Percentiles rank a stretch among this genome's conserved stretches.
These are phyloP conservation scores for Colletes gigas DNA, from an alignment of 1,140 invertebrate species.

Conservation along the genomic window DNA sequence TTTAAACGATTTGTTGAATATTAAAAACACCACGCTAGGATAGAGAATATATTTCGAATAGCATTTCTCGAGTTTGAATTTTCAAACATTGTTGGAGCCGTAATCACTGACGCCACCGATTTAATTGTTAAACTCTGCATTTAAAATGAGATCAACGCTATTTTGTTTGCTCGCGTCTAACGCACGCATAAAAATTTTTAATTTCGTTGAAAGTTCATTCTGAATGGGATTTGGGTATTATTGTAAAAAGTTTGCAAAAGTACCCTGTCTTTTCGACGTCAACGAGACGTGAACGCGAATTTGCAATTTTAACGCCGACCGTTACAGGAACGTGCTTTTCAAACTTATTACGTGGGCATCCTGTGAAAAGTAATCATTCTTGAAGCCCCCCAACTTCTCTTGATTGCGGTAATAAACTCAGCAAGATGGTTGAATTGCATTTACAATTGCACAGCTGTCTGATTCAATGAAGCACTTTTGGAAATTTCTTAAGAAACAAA, in stretches of 20 bases:
- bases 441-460: background rate
- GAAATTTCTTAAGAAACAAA: background rate
- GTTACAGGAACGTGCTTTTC: constrained; percentile 30
- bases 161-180: too few species aligned
- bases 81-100: too few species aligned
- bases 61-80: too few species aligned
- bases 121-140: too few species aligned
- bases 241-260: background rate
- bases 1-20: too few species aligned
- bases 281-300: constrained; percentile 23
- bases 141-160: too few species aligned
- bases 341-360: background rate
- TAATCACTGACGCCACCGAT: too few species aligned
- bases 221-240: too few species aligned
- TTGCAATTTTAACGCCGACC: constrained; percentile 9
- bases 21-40: too few species aligned
- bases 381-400: background rate
- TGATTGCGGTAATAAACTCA: constrained; percentile 16
- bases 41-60: too few species aligned
- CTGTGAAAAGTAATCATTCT: constrained; percentile 1
- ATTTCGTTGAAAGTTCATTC: too few species aligned
- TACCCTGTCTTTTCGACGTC: background rate
- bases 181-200: too few species aligned
- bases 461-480: background rate
- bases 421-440: background rate